These are phyloP conservation scores for Crioceris asparagi DNA, from an alignment of 2,888 invertebrate genomes.

Conservation along the genomic window DNA sequence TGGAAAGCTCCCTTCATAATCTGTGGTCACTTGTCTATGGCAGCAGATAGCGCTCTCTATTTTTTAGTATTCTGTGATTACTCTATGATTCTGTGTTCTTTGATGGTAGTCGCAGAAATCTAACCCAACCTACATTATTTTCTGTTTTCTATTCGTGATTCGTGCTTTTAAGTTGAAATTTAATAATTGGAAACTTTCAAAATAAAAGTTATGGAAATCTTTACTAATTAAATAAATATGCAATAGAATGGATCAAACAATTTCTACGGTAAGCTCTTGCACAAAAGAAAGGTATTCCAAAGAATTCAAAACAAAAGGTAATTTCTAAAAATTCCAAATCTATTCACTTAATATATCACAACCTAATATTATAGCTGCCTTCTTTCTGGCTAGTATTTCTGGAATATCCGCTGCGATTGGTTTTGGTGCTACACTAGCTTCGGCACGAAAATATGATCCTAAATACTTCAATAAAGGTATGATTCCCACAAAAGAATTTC, in stretches of 20 bases:
- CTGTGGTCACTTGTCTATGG: too few relatives aligned
- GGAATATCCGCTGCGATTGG: conserved; percentile 73
- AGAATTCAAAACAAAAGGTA: conserved; percentile 20
- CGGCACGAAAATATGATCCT: conserved; percentile 70
- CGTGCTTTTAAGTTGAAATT: too few relatives aligned
- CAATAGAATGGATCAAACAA: conserved; percentile 2
- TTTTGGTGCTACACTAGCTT: conserved; percentile 67
- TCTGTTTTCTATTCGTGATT: too few relatives aligned
- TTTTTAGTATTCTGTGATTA: too few relatives aligned
- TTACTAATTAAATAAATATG: too few relatives aligned
- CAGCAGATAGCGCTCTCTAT: too few relatives aligned
- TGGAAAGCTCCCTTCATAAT: too few relatives aligned
- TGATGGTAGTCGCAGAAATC: too few relatives aligned
- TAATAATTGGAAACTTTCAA: too few relatives aligned
- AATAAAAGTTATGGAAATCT: too few relatives aligned
- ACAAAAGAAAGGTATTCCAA: neutral
- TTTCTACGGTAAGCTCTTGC: neutral
- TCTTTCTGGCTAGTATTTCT: conserved; percentile 61
- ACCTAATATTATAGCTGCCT: conserved; percentile 47
- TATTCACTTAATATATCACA: neutral
- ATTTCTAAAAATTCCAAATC: neutral
- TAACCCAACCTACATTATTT: too few relatives aligned
- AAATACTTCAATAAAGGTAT: conserved; percentile 67
- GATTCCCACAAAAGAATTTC: conserved; percentile 46
- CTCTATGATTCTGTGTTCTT: too few relatives aligned